phyloP scores from a whole-genome alignment of 2,888 invertebrate species.

The Pogonocherus hispidulus region DNA sequence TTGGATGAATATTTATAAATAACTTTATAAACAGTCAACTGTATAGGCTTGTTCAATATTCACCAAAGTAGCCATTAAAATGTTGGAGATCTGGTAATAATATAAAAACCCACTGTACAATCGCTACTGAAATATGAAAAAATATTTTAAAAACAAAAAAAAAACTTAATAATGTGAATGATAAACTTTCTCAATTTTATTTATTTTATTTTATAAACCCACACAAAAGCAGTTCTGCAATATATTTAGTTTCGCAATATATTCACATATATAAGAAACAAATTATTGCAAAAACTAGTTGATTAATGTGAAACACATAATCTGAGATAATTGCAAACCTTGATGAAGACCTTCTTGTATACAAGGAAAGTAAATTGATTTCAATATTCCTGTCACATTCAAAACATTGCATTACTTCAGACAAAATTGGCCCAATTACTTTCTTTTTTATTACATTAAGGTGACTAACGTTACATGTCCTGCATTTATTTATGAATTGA shows the following conservation, averaged over 20 bases:
- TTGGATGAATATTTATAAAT: too few species aligned
- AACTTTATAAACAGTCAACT: too few species aligned
- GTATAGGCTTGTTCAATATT: too few species aligned
- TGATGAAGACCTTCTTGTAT: not conserved
- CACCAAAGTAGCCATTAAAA: too few species aligned
- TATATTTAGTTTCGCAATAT: not conserved
- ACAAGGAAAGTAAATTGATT: conserved; percentile 3
- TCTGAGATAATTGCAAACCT: conserved; percentile 3
- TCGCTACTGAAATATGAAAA: too few species aligned
- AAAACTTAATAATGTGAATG: too few species aligned
- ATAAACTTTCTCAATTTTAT: too few species aligned
- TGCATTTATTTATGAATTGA: not conserved
- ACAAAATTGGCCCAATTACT: not conserved
- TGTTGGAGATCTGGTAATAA: too few species aligned
- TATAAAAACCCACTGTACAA: too few species aligned
- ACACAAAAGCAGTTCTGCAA: not conserved
- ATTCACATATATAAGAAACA: not conserved
- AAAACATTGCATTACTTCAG: not conserved
- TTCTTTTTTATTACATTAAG: conserved; percentile 3
- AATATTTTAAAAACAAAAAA: too few species aligned
- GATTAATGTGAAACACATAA: not conserved
- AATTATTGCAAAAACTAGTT: not conserved
- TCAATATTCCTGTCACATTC: conserved; percentile 1
- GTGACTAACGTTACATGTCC: not conserved
- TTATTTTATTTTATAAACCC: too few species aligned